Evolutionary conservation across 2,888 invertebrate genomes (phyloP), one percentile per base, ranked within the genome.

Genomic region (Gandaritis pyraliata): DNA sequence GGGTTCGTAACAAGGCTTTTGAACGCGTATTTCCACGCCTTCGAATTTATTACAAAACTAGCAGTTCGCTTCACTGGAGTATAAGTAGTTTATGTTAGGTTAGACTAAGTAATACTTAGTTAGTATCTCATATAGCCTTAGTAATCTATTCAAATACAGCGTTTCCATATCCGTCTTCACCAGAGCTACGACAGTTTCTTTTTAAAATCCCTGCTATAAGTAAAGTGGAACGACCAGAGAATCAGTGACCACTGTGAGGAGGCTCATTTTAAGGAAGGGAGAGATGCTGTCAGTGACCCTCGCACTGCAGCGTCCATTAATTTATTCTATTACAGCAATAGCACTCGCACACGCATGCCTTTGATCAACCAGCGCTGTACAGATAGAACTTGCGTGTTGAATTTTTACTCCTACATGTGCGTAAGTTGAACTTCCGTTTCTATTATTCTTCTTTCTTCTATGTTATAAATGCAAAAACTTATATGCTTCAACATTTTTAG

Each of bases 281-380:
- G 78, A 72, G 70, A 75, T 78, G 72, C 83, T 86, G 87, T 85
- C 87, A 86, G 80, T 87, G 87, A 87, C 87, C 86, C 81, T 82
- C 76, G 55, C 67, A 73, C 77, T 74, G 76, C 79, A 72, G 78
- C 73, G 83, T 76, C 88, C 86, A 88, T 88, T 89, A 87, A 90
- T 89, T n/a, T 89, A 89, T 88, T 88, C 86, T 85, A 89, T 89
- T 87, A 87, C 83, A 75, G 78, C 83, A 83, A 85, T 86, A 82
- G 82, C 79, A 82, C 80, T 84, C 78, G 82, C 84, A 82, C 78
- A 80, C 82, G 80, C 80, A 72, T 73, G 71, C 76, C 83, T 87
- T 87, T 87, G 86, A 88, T 87, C 83, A 43, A 10, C 36, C 47
- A 15, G 45, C 33, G n/a, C 13, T 49, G 16, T 49, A 38, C 47